Base-by-base conservation (phyloP, 2,113 vertebrate genomes). In the Atrichornis clamosus region DNA sequence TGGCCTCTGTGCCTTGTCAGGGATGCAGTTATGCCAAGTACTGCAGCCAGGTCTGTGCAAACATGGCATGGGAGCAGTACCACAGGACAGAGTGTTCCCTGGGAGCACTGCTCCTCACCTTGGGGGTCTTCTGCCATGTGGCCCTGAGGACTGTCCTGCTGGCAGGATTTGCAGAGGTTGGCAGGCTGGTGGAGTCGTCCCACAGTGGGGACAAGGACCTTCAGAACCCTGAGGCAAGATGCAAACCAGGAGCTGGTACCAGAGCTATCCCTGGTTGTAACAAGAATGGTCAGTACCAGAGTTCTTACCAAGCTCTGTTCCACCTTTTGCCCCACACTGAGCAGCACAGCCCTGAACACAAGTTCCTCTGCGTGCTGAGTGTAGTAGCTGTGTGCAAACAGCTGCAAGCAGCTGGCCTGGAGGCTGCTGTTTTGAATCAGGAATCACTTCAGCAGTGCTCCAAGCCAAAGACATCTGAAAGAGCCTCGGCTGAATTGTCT, bases 11-110 rank as follows among this genome's bases (percentile, higher is more conserved):
- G 81, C 98, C 99, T 6, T 99, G 99, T 67, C 79, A 33, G 3
- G 94, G 97, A 2, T 99, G 99, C 77, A 99, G 98, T 74, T 99
- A 99, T 15, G 98, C 98, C 46, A 98, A 97, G 41, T 99, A 99
- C 89, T 99, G 99, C 89, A 98, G 98, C 65, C 91, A 90, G 7
- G 52, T 41, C 42, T 99, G 99, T 69, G 96, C 96, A 93, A 94
- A 89, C 7, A 22, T 93, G 58, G 99, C 99, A 0, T 99, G 99
- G 99, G 90, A 97, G 41, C 95, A 81, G 42, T 98, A 99, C 96
- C 99, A 99, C 76, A 78, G 90, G 77, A 97, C 84, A 79, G 99
- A 99, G 82, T 99, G 99, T 89, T 58, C 98, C 5, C 55, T 99
- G 11, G 98, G 98, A 63, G 97, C 97, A 0, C 96, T 98, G n/a